Percentiles rank a stretch among this genome's conserved stretches.
These are phyloP conservation scores for Bactericera cockerelli DNA, from an alignment of 1,140 invertebrate species.

Conservation along the genomic window DNA sequence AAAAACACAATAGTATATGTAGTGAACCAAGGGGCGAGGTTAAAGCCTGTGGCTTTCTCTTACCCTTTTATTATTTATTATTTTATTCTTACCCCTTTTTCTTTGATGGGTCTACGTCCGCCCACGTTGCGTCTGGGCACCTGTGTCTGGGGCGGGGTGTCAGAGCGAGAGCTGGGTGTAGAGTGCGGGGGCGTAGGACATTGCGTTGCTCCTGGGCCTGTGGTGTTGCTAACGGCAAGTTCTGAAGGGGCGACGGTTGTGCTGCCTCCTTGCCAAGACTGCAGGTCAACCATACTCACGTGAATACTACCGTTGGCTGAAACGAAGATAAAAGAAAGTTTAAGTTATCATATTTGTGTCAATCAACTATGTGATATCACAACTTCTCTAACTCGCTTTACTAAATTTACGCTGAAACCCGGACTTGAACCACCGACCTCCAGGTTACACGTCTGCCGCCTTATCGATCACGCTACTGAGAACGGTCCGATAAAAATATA, in stretches of 20 bases:
- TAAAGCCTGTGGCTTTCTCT: no score
- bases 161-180: not conserved
- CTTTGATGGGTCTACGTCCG: conserved; percentile 54
- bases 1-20: no score
- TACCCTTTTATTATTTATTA: no score
- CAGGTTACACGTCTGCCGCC: no score
- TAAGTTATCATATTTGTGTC: no score
- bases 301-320: conserved; percentile 19
- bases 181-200: conserved; percentile 27
- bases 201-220: conserved; percentile 27
- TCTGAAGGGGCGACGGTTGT: conserved; percentile 23
- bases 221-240: conserved; percentile 18
- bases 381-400: no score
- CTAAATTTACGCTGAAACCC: no score
- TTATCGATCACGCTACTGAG: no score
- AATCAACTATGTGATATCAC: no score
- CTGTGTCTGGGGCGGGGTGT: conserved; percentile 22
- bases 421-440: no score
- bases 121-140: conserved; percentile 55
- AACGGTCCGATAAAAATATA: conserved; percentile 6
- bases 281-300: conserved; percentile 26
- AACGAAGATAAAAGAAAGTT: conserved; percentile 9
- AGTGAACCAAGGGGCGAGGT: no score
- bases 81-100: conserved; percentile 30
- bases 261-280: conserved; percentile 29